Evolutionary conservation across 92 coral and sea anemone species (phyloP).

Genomic region (Siderastrea siderea): DNA sequence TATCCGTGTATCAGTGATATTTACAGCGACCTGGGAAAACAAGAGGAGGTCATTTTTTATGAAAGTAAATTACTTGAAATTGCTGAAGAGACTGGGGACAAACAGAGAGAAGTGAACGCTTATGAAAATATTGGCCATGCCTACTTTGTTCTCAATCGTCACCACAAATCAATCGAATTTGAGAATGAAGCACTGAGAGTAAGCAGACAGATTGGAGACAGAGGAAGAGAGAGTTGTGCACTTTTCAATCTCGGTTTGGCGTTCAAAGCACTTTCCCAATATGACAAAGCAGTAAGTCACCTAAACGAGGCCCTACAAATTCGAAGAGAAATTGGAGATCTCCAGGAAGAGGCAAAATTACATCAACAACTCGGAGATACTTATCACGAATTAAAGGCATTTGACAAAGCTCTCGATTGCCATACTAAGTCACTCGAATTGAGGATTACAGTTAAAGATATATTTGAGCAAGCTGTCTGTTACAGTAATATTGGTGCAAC

Average conservation of each 20-base stretch:
- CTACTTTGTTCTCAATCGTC: background rate
- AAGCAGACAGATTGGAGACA: background rate
- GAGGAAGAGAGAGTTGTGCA: background rate
- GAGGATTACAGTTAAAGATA: background rate
- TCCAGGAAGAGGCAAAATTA: background rate
- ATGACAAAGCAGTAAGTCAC: background rate
- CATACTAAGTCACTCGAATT: conserved; percentile 1
- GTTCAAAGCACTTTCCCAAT: background rate
- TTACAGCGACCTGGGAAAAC: background rate
- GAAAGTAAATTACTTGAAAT: background rate
- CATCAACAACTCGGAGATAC: background rate
- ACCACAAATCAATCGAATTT: background rate
- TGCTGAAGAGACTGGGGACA: conserved; percentile 8
- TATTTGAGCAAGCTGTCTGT: background rate
- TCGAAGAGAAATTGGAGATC: background rate
- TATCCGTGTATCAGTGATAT: background rate
- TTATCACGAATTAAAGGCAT: background rate
- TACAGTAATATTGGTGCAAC: background rate
- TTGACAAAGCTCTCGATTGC: conserved; percentile 1
- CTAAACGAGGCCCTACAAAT: conserved; percentile 15
- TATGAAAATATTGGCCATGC: background rate
- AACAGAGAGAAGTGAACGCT: background rate
- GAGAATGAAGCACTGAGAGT: conserved; percentile 14
- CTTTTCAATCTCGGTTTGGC: background rate
- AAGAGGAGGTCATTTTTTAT: background rate